These are phyloP conservation scores for Drosophila kokeensis DNA, from an alignment of 2,888 invertebrate genomes.

Conservation along the genomic window DNA sequence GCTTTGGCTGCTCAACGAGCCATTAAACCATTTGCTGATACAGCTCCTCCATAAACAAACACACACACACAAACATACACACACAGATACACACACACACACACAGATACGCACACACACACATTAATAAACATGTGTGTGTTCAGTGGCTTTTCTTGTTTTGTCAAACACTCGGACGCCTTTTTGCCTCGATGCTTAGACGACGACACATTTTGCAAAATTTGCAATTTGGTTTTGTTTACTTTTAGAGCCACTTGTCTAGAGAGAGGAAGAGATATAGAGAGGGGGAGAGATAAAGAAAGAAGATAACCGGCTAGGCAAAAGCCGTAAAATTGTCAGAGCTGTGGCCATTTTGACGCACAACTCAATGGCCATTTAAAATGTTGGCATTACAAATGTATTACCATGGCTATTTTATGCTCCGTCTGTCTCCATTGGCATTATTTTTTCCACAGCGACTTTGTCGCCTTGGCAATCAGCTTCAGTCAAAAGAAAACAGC, in stretches of 20 bases:
- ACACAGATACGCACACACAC: neutral
- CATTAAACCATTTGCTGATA: conserved; percentile 75
- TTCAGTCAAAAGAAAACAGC: conserved; percentile 65
- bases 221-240: conserved; percentile 76
- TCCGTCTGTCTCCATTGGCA: conserved; percentile 50
- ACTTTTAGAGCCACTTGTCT: conserved; percentile 46
- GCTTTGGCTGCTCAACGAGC: conserved; percentile 67
- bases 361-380: conserved; percentile 61
- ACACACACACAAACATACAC: conserved; percentile 15
- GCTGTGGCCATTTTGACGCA: conserved; percentile 52
- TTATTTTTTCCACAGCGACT: conserved; percentile 26
- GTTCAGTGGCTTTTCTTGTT: conserved; percentile 26
- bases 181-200: conserved; percentile 4
- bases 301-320: conserved; percentile 45
- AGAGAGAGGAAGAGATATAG: neutral
- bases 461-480: conserved; percentile 20
- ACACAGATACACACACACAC: neutral
- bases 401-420: conserved; percentile 51
- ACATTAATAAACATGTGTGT: conserved; percentile 5
- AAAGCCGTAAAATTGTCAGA: conserved; percentile 63
- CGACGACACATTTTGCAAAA: conserved; percentile 56
- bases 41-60: conserved; percentile 50
- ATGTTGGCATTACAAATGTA: conserved; percentile 68
- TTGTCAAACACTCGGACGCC: conserved; percentile 27
- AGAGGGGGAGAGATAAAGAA: neutral